A percentile compares a stretch with the other conserved stretches of the same genome.
These are phyloP conservation scores for Chrysaora quinquecirrha DNA, from an alignment of 30 jellyfish, hydroid and myxozoan species.

Conservation along the genomic window DNA sequence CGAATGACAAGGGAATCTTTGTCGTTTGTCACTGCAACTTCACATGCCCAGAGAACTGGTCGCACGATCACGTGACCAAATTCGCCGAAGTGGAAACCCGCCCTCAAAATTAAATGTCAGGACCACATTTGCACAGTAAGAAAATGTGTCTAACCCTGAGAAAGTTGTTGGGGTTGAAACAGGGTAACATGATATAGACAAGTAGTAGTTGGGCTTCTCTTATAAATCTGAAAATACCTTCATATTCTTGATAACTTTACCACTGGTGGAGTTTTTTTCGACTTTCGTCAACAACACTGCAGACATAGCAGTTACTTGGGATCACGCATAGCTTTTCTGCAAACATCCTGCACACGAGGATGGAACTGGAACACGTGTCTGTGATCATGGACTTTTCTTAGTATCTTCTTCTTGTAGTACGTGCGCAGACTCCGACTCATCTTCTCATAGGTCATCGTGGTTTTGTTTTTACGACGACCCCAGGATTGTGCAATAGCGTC, in stretches of 20 bases:
- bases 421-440: conserved; percentile 61
- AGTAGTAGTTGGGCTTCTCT: too few species aligned
- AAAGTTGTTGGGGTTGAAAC: too few species aligned
- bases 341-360: conserved; percentile 14
- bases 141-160: too few species aligned
- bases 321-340: conserved; percentile 18
- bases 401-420: conserved; percentile 36
- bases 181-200: too few species aligned
- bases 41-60: too few species aligned
- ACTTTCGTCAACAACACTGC: not conserved
- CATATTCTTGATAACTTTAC: not conserved
- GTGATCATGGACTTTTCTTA: conserved; percentile 55
- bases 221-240: not conserved
- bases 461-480: conserved; percentile 53
- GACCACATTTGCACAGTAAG: too few species aligned
- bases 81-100: too few species aligned
- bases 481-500: conserved; percentile 58
- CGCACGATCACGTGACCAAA: too few species aligned
- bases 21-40: too few species aligned
- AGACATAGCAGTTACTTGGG: not conserved
- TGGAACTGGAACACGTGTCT: conserved; percentile 45
- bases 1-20: too few species aligned
- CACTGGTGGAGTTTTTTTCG: not conserved
- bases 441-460: conserved; percentile 62
- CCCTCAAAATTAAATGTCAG: too few species aligned